phyloP scores from a whole-genome alignment of 2,797 vertebrate species.

The Graptemys geographica region DNA sequence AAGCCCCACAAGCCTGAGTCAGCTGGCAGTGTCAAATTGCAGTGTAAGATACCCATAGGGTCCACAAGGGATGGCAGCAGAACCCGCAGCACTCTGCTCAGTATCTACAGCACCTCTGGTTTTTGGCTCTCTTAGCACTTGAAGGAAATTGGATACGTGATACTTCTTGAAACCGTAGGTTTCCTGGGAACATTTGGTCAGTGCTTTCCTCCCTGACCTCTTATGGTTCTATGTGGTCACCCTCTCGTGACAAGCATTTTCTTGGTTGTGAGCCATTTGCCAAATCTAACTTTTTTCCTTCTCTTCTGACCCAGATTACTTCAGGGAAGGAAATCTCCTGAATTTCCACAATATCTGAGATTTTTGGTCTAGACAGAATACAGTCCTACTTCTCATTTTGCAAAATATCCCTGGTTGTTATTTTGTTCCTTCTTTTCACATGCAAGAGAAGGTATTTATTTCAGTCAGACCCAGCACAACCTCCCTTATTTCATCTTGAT shows the following conservation, averaged over 20 bases:
- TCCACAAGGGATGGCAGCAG: background rate
- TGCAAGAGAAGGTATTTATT: background rate
- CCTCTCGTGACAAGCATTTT: background rate
- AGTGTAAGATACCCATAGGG: background rate
- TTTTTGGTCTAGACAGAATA: background rate
- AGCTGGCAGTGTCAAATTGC: background rate
- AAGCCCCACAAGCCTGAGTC: background rate
- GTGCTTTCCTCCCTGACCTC: rapidly evolving
- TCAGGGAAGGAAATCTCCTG: background rate
- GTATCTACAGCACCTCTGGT: background rate
- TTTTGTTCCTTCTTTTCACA: background rate
- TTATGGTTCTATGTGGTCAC: background rate
- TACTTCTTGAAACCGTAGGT: background rate
- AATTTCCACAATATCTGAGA: background rate
- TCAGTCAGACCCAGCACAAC: background rate
- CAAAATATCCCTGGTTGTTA: background rate
- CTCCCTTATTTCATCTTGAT: background rate
- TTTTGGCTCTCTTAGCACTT: background rate
- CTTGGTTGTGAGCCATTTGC: background rate
- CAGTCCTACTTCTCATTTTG: background rate
- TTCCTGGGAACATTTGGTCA: background rate
- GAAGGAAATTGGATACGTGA: background rate
- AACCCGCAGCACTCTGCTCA: background rate
- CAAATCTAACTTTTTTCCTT: background rate
- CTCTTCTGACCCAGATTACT: background rate